phyloP scores from a whole-genome alignment of 35 echinoderm and acorn worm species.

The Apostichopus californicus region DNA sequence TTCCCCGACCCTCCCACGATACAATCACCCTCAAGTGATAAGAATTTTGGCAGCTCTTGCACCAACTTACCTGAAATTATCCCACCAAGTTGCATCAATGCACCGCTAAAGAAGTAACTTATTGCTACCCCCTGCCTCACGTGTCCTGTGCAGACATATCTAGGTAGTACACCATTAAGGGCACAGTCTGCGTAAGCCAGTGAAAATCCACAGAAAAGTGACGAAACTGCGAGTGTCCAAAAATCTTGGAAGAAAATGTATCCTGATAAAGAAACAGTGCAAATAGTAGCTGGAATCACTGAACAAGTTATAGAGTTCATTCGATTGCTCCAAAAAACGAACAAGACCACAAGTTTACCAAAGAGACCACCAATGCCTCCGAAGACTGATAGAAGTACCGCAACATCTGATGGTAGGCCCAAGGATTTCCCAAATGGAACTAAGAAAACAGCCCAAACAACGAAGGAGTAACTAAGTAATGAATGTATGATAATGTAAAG shows the following conservation, averaged over 20 bases:
- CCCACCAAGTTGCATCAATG: constrained; percentile 10
- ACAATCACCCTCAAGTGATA: too few species aligned
- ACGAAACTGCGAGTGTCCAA: neutral
- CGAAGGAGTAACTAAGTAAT: constrained; percentile 8
- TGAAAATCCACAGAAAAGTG: constrained; percentile 20
- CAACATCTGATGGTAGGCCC: neutral
- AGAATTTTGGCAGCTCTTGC: too few species aligned
- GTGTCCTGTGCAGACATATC: neutral
- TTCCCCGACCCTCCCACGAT: too few species aligned
- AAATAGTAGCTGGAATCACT: neutral
- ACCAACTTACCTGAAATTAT: neutral
- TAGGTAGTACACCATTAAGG: neutral
- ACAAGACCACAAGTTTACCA: neutral
- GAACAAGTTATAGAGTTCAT: neutral
- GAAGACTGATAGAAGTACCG: too few species aligned
- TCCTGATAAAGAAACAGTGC: neutral
- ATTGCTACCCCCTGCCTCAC: neutral
- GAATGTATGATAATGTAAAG: neutral
- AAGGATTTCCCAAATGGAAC: neutral
- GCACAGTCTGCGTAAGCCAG: constrained; percentile 1
- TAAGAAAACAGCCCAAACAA: constrained; percentile 23
- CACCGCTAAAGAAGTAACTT: constrained; percentile 29
- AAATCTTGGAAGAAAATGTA: neutral
- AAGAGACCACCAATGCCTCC: constrained; percentile 26
- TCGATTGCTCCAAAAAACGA: neutral